Evolutionary conservation across 2,797 vertebrate species (phyloP).

Genomic region (Synanceia verrucosa): DNA sequence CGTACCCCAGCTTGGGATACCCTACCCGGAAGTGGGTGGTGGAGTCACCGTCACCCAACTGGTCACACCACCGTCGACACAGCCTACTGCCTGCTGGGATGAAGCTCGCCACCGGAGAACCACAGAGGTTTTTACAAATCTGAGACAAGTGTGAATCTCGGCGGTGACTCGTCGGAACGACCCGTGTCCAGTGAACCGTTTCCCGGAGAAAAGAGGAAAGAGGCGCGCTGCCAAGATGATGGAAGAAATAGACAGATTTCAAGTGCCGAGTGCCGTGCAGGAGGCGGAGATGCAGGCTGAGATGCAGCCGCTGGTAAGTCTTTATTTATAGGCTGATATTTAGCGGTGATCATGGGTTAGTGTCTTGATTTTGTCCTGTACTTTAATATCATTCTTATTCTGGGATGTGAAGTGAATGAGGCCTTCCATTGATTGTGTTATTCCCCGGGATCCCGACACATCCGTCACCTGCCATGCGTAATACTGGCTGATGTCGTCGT

Average conservation of each 20-base stretch:
- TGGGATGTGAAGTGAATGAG: background rate
- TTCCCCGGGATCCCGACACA: conserved; percentile 9
- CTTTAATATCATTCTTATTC: background rate
- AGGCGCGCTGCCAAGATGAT: conserved; percentile 88
- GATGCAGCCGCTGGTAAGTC: conserved; percentile 95
- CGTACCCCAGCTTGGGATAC: conserved; percentile 54
- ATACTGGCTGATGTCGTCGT: background rate
- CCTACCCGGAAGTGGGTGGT: conserved; percentile 89
- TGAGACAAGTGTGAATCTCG: conserved; percentile 5
- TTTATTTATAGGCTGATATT: background rate
- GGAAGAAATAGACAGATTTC: conserved; percentile 98
- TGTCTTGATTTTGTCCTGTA: background rate
- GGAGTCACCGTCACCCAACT: conserved; percentile 82
- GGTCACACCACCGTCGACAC: conserved; percentile 74
- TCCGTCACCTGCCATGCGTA: conserved; percentile 43
- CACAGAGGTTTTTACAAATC: conserved; percentile 47
- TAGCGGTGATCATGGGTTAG: background rate
- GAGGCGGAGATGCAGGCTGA: conserved; percentile 94
- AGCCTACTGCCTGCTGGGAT: conserved; percentile 80
- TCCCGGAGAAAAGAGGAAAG: conserved; percentile 13
- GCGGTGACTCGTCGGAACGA: conserved; percentile 8
- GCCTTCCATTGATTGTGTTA: conserved; percentile 10
- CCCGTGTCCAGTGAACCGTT: background rate
- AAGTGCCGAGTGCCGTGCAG: conserved; percentile 91
- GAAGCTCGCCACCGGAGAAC: conserved; percentile 74